Evolutionary conservation across 2,888 invertebrate species (phyloP), one percentile per base, ranked within the genome.

Genomic region (Acrobasis suavella): DNA sequence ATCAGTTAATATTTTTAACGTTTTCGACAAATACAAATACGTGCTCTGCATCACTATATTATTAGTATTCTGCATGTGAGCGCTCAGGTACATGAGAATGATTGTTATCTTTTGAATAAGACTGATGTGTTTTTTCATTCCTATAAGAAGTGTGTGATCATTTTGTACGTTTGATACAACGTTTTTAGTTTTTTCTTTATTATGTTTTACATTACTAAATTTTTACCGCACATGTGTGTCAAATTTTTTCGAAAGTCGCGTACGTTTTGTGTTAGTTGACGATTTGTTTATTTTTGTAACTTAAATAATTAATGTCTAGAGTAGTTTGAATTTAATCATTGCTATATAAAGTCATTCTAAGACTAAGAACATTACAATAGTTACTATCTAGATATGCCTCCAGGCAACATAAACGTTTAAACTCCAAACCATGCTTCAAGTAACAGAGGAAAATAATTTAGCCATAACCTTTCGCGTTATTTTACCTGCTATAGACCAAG

Each of bases 371-470:
- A n/a, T 46, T 46, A 46, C 46, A 46, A 14, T 6, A 46, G 46
- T 46, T n/a, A 46, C 7, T 46, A 46, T n/a, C 46, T 14, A 14
- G n/a, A 46, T 46, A 46, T 7, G n/a, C 46, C 46, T 46, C 12
- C n/a, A n/a, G 46, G 14, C 46, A 46, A 14, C 46, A 46, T 2
- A 46, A 46, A 46, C 14, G 46, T 46, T n/a, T 46, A 46, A 46
- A 12, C 46, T n/a, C 14, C 46, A 46, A 46, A 32, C 32, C 32
- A 32, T 32, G 46, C 46, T n/a, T 10, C 52, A 49, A 51, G 39
- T 55, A 16, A 61, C 49, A n/a, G n/a, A 50, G 60, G 59, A 63
- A 59, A 54, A 62, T 63, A 63, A 65, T 59, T 58, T 17, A 62
- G 55, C 62, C 3, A 46, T 46, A 46, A 14, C 46, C 46, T n/a